A percentile compares a stretch with the other conserved stretches of the same genome.
Evolutionary conservation across 2,888 invertebrate species (phyloP).

Genomic region (Agonopterix alstromeriana): DNA sequence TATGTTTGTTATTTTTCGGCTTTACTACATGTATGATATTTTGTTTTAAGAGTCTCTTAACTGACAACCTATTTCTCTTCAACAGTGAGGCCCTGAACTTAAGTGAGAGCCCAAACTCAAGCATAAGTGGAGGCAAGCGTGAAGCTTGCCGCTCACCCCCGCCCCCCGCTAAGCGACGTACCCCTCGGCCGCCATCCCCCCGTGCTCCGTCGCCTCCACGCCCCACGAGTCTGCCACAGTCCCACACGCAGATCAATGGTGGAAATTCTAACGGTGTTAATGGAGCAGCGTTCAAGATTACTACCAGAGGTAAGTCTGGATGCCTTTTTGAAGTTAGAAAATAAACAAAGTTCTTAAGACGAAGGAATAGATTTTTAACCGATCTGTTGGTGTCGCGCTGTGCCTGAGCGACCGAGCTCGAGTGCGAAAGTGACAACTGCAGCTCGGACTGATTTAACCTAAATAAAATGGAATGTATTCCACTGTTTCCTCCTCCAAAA

Average conservation of each 20-base stretch:
- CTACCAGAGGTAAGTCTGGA: slow-evolving; percentile 81
- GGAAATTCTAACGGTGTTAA: slow-evolving; percentile 37
- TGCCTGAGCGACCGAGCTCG: no score
- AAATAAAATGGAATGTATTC: no score
- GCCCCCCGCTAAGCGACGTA: slow-evolving; percentile 78
- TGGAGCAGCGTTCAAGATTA: slow-evolving; percentile 90
- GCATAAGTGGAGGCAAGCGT: slow-evolving; percentile 54
- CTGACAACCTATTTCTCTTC: slow-evolving; percentile 10
- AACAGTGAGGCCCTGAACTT: slow-evolving; percentile 90
- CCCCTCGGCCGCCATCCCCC: slow-evolving; percentile 48
- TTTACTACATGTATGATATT: no score
- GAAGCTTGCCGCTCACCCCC: slow-evolving; percentile 76
- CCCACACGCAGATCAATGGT: slow-evolving; percentile 27
- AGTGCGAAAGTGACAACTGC: no score
- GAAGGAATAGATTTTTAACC: no score
- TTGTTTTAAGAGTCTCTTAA: no score
- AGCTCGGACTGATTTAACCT: no score
- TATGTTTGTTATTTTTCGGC: background rate
- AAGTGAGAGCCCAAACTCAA: slow-evolving; percentile 77
- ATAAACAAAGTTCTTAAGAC: no score
- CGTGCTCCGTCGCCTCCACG: slow-evolving; percentile 32
- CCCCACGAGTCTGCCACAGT: slow-evolving; percentile 16
- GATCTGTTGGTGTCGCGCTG: no score
- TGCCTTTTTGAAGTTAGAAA: no score
- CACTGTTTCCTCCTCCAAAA: no score